Evolutionary conservation across 2,888 invertebrate species (phyloP).

Genomic region (Stenolophus ochropezus): DNA sequence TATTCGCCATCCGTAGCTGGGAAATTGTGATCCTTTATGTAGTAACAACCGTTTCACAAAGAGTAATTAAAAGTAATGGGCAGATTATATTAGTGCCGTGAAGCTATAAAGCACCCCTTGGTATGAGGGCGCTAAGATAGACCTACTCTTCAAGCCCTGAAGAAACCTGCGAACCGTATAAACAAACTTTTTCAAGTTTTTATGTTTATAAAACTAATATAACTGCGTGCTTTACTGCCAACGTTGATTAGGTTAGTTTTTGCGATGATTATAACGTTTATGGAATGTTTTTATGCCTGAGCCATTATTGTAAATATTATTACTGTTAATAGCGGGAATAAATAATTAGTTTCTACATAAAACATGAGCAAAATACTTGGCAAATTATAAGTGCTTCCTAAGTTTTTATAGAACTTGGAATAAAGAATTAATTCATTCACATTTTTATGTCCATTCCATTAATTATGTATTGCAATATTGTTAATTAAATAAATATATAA

Average conservation of each 20-base stretch:
- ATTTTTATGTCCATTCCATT: no score
- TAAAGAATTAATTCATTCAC: no score
- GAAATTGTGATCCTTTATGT: constrained; percentile 54
- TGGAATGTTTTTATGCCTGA: not conserved
- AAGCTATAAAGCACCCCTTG: constrained; percentile 29
- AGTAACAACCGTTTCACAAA: constrained; percentile 50
- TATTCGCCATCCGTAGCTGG: constrained; percentile 13
- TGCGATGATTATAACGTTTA: constrained; percentile 13
- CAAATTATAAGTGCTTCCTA: not conserved
- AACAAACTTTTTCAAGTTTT: constrained; percentile 22
- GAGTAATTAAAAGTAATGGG: constrained; percentile 51
- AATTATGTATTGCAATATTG: no score
- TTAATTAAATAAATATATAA: no score
- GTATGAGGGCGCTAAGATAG: not conserved
- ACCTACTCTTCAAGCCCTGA: no score
- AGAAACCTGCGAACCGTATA: constrained; percentile 8
- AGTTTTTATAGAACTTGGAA: no score
- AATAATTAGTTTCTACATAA: not conserved
- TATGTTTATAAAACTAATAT: constrained; percentile 39
- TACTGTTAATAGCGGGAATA: not conserved
- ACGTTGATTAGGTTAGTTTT: constrained; percentile 26
- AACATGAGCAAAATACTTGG: not conserved
- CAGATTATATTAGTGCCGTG: constrained; percentile 43
- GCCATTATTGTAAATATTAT: not conserved
- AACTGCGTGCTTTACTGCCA: constrained; percentile 17